Evolutionary conservation across 2,113 vertebrate genomes (phyloP).

Genomic region (Micronisus gabar): DNA sequence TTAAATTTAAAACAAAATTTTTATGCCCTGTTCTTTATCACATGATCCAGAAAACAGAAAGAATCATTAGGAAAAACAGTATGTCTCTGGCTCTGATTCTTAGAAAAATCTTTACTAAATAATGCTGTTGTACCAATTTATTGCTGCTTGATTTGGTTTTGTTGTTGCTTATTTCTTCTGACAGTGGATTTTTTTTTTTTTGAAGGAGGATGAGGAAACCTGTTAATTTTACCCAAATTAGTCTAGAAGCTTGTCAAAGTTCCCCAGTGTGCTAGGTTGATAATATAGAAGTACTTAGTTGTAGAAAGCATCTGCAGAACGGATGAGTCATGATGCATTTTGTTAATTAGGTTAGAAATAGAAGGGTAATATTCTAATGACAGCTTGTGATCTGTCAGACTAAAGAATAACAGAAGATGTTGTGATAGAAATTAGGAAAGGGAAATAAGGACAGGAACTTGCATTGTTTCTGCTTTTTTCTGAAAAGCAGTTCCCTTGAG

Average conservation of each 20-base stretch:
- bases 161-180: neutral
- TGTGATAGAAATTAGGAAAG: neutral
- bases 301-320: neutral
- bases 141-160: neutral
- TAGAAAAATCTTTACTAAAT: neutral
- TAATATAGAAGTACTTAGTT: neutral
- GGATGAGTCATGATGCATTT: neutral
- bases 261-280: neutral
- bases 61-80: neutral
- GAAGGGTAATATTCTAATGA: neutral
- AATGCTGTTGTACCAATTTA: neutral
- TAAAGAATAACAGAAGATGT: neutral
- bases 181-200: neutral
- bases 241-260: neutral
- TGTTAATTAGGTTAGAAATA: neutral
- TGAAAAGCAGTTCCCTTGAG: neutral
- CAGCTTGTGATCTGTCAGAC: neutral
- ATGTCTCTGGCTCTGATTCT: neutral
- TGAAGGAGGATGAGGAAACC: neutral
- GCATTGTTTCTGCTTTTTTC: neutral
- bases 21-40: neutral
- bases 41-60: neutral
- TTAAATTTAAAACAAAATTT: neutral
- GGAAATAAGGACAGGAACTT: neutral
- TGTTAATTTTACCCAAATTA: neutral